Conservation (phyloP, 2,113 vertebrate genomes). For the Pseudopipra pipra region DNA sequence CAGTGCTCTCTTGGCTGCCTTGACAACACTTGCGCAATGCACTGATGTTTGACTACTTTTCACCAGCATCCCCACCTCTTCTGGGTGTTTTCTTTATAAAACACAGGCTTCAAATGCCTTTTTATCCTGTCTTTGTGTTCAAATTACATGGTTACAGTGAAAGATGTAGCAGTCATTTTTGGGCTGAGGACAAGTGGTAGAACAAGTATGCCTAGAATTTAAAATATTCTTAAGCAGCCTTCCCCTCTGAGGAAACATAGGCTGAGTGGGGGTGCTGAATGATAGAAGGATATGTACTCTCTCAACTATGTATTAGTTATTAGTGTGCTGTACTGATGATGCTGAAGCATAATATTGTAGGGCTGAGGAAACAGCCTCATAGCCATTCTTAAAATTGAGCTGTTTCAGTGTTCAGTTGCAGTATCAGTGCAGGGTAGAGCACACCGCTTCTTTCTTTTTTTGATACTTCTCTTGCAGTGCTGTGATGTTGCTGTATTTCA, state of each 20-base stretch:
- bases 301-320: neutral
- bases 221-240: neutral
- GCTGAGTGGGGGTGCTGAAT: neutral
- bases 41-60: neutral
- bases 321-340: neutral
- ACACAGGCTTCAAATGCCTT: neutral
- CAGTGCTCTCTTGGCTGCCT: neutral
- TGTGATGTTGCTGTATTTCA: neutral
- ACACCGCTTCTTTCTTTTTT: neutral
- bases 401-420: neutral
- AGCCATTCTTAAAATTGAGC: neutral
- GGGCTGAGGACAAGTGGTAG: neutral
- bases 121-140: neutral
- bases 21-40: fast-evolving
- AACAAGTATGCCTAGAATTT: neutral
- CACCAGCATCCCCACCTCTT: neutral
- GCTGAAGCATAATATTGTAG: neutral
- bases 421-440: neutral
- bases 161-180: neutral
- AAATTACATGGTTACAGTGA: neutral
- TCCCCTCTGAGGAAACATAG: neutral
- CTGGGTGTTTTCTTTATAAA: neutral
- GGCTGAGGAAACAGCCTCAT: neutral
- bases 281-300: neutral
- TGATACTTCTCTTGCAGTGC: neutral